Evolutionary conservation across 2,888 invertebrate species (phyloP), one percentile per base, ranked within the genome.

Genomic region (Lypha dubia): DNA sequence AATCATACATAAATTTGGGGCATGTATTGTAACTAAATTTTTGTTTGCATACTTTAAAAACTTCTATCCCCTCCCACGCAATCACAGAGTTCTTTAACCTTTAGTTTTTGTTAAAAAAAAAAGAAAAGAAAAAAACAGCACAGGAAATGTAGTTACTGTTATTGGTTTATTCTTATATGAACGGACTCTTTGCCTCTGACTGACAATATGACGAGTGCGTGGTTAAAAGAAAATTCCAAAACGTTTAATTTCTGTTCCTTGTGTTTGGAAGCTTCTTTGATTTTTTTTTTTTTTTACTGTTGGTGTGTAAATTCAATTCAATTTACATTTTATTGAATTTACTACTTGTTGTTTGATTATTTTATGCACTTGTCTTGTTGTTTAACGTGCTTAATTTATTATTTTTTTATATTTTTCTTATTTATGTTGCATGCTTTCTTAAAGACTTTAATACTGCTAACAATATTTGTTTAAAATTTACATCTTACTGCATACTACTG

Each of bases 91-190:
- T 84, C 62, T 63, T 84, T 81, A 65, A 77, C 67, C 74, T 70
- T 79, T 70, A 46, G 38, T 7, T 51, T 44, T 32, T n/a, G 8
- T 62, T 4, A 38, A 44, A 17, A 13, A 28, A 41, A 28, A 28
- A 75, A 17, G 22, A 41, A 32, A 35, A 32, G 8, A 70, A 70
- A 53, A 53, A 67, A 67, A 15, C 71, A 32, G 51, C 56, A 81
- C 84, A 84, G 84, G 84, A 84, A 84, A 84, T 77, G 76, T 41
- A 56, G 73, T 38, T 84, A 84, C 84, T 81, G 81, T 84, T 84
- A 84, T 76, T 80, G 84, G 71, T 84, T 76, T 76, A 75, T 65
- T 58, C 46, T 75, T 65, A 35, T 41, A 53, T n/a, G n/a, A 24
- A 20, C 49, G 32, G 44, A 22, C 41, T 58, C 35, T 22, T 24